Conservation (phyloP, 2,797 vertebrate species). For the Furcifer pardalis region DNA sequence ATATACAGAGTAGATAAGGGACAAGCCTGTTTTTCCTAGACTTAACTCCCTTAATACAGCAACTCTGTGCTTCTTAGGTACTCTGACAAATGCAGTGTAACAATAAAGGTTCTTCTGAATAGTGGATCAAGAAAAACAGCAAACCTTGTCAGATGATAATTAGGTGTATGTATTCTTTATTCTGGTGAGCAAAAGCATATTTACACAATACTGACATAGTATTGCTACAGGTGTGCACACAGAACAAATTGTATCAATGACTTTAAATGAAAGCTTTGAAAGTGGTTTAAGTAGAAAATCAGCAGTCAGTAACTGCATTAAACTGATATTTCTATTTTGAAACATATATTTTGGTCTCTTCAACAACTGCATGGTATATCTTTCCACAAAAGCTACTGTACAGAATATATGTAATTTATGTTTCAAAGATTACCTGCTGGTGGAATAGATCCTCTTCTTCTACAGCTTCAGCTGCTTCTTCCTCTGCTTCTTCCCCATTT, state of each 20-base stretch:
- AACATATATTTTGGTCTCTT: neutral
- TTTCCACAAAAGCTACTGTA: neutral
- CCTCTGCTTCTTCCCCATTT: constrained; percentile 68
- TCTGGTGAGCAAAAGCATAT: neutral
- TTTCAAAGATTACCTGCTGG: constrained; percentile 75
- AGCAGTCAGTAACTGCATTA: neutral
- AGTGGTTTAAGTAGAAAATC: neutral
- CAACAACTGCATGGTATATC: neutral
- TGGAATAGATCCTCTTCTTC: constrained; percentile 77
- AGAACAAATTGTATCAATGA: neutral
- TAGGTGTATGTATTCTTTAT: neutral
- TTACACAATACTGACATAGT: neutral
- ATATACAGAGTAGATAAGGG: too few species aligned
- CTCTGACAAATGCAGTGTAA: neutral
- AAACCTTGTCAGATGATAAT: neutral
- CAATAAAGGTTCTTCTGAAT: neutral
- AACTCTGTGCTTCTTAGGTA: too few species aligned
- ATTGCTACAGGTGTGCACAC: too few species aligned
- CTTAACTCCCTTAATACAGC: too few species aligned
- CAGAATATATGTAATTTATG: neutral
- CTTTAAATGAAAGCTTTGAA: neutral
- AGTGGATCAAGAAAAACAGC: neutral
- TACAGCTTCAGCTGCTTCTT: constrained; percentile 70
- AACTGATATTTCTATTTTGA: neutral
- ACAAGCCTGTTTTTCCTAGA: too few species aligned